Evolutionary conservation across 1,140 invertebrate genomes (phyloP), one percentile per base, ranked within the genome.

Genomic region (Trichonephila inaurata): DNA sequence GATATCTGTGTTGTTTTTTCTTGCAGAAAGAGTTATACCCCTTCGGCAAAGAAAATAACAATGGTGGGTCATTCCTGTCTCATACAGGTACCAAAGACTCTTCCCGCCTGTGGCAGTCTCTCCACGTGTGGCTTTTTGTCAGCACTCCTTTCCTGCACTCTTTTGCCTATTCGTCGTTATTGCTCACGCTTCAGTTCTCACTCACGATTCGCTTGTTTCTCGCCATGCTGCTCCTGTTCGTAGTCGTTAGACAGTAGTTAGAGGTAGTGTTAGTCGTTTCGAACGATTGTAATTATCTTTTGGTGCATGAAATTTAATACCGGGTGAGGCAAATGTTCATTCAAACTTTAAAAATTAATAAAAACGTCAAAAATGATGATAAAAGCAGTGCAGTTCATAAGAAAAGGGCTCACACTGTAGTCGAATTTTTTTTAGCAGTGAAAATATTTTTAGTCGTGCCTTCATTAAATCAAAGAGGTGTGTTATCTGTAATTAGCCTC

Each of bases 1-100:
- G 18, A 21, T 64, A 1, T 58, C 58, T 90, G 12, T n/a, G 7
- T 77, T 19, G 5, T 10, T 85, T 18, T 60, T 8, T 60, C 61
- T 93, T 93, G 10, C 86, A 94, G 89, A 66, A 24, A 82, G 90
- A 94, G 18, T 60, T 94, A 16, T 92, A 94, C 33, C 90, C 94
- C 40, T 92, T 92, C 51, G 94, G 94, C 51, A 66, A 33, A 86
- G 72, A 83, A 21, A 69, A 19, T 33, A 58, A 92, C 82, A 91
- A 91, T 89, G 89, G 90, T 94, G 90, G 90, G 77, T 94, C 92
- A 82, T 85, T 61, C 51, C 93, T 89, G 21, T 94, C 87, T 83
- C 87, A 89, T 44, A 44, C 93, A 94, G 93, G 93, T 94, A 94
- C n/a, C 69, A 24, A 33, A 5, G 21, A 7, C 92, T 89, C 60